A percentile compares a stretch with the other conserved stretches of the same genome.
phyloP scores from a whole-genome alignment of 2,797 vertebrate species.

The Ceryle rudis region DNA sequence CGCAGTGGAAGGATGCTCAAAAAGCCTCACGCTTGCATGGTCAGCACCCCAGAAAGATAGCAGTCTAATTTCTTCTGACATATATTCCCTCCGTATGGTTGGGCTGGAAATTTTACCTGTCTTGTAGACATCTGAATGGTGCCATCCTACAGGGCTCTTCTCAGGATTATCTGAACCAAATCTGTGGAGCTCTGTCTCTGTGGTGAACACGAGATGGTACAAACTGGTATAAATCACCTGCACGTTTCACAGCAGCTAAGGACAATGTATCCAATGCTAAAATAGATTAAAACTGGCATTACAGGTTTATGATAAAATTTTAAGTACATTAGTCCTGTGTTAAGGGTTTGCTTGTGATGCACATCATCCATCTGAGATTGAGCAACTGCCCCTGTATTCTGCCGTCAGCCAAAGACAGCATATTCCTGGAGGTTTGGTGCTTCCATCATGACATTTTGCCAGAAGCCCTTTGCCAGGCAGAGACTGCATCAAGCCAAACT shows the following conservation, averaged over 20 bases:
- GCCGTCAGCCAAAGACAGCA: neutral
- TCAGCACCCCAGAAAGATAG: neutral
- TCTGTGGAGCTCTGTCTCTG: neutral
- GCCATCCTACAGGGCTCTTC: neutral
- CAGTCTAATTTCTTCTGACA: neutral
- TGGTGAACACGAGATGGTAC: neutral
- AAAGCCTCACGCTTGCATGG: accelerated
- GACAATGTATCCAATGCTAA: neutral
- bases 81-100: neutral
- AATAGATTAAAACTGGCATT: neutral
- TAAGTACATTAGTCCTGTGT: neutral
- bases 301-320: neutral
- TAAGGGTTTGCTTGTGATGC: neutral
- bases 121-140: neutral
- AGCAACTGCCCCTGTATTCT: neutral
- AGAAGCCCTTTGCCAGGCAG: neutral
- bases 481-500: neutral
- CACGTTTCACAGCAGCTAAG: neutral
- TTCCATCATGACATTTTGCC: neutral
- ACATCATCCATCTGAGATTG: neutral
- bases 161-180: neutral
- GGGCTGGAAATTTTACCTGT: neutral
- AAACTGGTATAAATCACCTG: neutral
- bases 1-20: neutral
- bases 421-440: neutral